These are phyloP conservation scores for Spatulosminthurus flaviceps DNA, from an alignment of 2,888 invertebrate species.

Conservation along the genomic window DNA sequence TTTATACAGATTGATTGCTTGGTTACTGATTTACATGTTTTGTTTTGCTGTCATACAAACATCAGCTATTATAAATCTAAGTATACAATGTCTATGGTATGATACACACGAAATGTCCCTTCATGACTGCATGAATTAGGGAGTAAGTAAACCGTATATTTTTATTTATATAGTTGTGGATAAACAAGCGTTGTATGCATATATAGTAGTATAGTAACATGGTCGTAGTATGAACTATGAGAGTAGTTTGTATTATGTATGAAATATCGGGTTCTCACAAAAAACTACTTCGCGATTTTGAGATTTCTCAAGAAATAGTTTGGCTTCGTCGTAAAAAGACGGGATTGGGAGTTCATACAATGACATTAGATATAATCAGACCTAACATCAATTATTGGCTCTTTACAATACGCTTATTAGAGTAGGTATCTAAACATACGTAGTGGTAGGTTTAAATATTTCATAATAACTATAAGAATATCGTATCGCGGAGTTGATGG, in stretches of 20 bases:
- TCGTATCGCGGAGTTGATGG: constrained; percentile 8
- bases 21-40: constrained; percentile 33
- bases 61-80: no score
- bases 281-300: neutral
- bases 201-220: neutral
- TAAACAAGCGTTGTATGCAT: neutral
- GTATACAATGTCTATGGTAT: constrained; percentile 3
- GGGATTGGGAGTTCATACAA: neutral
- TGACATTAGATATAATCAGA: neutral
- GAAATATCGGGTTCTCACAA: neutral
- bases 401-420: neutral
- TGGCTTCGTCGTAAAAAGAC: neutral
- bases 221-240: constrained; percentile 1
- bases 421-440: neutral
- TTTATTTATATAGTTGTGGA: no score
- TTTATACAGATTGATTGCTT: constrained; percentile 44
- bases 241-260: neutral
- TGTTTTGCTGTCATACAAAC: no score
- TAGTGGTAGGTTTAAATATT: neutral
- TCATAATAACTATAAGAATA: neutral
- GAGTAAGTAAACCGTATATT: neutral
- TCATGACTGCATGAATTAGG: neutral
- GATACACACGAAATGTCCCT: neutral
- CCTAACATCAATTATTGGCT: neutral
- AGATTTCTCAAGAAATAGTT: constrained; percentile 13